Percentiles rank a stretch among this genome's conserved stretches.
These are phyloP conservation scores for Helicoverpa armigera DNA, from an alignment of 1,140 invertebrate species.

Conservation along the genomic window DNA sequence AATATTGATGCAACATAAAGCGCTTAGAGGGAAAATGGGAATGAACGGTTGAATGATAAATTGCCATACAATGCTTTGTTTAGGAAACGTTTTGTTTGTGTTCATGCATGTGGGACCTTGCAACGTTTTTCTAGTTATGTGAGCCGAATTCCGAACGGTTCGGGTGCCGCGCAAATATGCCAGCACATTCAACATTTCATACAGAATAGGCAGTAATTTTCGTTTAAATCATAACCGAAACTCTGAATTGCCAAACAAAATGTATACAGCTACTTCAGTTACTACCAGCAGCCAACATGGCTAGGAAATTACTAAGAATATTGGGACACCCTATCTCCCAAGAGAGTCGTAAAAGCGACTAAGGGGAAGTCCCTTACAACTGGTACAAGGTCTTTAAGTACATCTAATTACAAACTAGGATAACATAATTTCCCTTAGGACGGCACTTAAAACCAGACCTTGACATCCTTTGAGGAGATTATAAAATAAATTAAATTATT, in stretches of 20 bases:
- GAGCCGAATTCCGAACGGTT: neutral
- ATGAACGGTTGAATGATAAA: constrained; percentile 42
- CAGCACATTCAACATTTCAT: constrained; percentile 1
- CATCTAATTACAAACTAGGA: constrained; percentile 24
- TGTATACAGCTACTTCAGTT: neutral
- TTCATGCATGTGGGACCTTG: constrained; percentile 8
- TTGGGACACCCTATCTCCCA: constrained; percentile 18
- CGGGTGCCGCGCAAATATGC: neutral
- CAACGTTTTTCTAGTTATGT: constrained; percentile 15
- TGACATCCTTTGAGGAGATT: neutral
- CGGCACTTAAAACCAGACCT: constrained; percentile 25
- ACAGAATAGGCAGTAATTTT: too few species aligned
- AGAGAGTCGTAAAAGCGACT: constrained; percentile 21
- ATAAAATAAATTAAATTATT: too few species aligned
- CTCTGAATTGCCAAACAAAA: neutral
- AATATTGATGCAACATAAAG: constrained; percentile 53
- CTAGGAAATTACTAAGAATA: neutral
- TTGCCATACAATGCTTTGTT: constrained; percentile 31
- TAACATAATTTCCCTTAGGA: constrained; percentile 28
- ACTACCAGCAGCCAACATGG: neutral
- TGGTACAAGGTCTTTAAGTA: constrained; percentile 9
- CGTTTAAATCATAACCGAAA: neutral
- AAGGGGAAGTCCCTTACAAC: too few species aligned
- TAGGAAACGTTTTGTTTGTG: constrained; percentile 27
- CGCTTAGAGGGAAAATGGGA: constrained; percentile 41